These are phyloP conservation scores for Apodemus speciosus DNA, from an alignment of 2,113 vertebrate genomes.

Conservation along the genomic window DNA sequence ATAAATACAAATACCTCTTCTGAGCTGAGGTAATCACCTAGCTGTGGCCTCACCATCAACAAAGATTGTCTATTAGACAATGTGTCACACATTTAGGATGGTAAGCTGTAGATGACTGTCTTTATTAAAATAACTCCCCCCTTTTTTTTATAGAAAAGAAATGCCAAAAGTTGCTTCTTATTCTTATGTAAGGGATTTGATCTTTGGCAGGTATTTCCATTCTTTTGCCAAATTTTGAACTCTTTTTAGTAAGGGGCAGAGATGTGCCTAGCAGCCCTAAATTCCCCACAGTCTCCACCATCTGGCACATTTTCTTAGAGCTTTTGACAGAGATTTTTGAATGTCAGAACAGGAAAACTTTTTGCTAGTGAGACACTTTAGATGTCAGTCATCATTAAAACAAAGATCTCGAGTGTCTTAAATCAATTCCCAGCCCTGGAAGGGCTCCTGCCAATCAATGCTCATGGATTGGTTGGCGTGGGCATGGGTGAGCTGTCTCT, in stretches of 20 bases:
- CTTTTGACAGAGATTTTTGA: slow-evolving; percentile 65
- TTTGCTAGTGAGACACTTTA: slow-evolving; percentile 44
- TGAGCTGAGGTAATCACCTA: not conserved
- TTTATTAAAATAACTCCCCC: not conserved
- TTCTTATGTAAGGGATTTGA: slow-evolving; percentile 16
- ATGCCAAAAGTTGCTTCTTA: not conserved
- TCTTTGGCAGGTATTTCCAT: slow-evolving; percentile 15
- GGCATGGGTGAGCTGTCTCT: not conserved
- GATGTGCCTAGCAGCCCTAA: slow-evolving; percentile 28
- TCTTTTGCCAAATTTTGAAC: not conserved
- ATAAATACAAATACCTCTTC: not conserved
- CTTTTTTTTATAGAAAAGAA: not conserved
- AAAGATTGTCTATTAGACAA: not conserved
- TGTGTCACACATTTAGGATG: not conserved
- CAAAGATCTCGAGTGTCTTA: slow-evolving; percentile 54
- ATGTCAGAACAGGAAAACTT: slow-evolving; percentile 70
- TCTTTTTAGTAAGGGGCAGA: slow-evolving; percentile 50
- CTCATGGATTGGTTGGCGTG: not conserved
- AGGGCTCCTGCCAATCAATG: slow-evolving; percentile 38
- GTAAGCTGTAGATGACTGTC: not conserved
- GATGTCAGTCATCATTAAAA: slow-evolving; percentile 70
- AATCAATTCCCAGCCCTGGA: slow-evolving; percentile 55
- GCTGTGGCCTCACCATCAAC: not conserved
- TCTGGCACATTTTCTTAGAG: slow-evolving; percentile 68
- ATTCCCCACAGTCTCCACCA: slow-evolving; percentile 48